Base-by-base conservation (phyloP, 2,888 invertebrate genomes). In the Epinotia demarniana region DNA sequence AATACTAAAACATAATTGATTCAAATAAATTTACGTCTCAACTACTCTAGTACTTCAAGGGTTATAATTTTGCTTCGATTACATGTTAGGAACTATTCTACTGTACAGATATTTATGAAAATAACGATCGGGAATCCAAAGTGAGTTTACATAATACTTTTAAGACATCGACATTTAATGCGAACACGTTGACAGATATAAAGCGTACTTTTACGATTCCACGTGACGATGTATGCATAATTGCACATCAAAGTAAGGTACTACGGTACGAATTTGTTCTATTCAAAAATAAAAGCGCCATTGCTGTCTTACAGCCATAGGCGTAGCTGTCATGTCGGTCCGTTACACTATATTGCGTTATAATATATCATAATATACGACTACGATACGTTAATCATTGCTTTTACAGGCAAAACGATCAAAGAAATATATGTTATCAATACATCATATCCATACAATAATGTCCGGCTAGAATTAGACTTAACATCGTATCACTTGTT, bases 11-110 rank as follows among this genome's bases (percentile, higher is more conserved):
- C 79, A 83, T 82, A 87, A 83, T 75, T 70, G 70, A 82, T 83
- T 85, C 80, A 82, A 87, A 86, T 87, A 84, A 87, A 88, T 86
- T 87, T 90, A 89, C 85, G 80, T 86, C 82, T 84, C 82, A 78
- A 81, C 89, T 91, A 90, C 81, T 84, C 90, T 89, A 91, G 85
- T 87, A 53, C 53, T 39, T 39, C 81, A 88, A 91, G 88, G 92
- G 88, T 91, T 93, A 93, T 88, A 90, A 87, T 90, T 90, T 90
- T 89, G 89, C 89, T 91, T 92, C 87, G 92, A 93, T 93, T 93
- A 93, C 86, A 91, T 84, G 85, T 92, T 90, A 93, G 93, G 93
- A 93, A 92, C 93, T 93, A 93, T 91, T 82, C 92, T 92, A 90
- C 93, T 93, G 92, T 93, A 93, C 93, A 93, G 85, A 87, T 87